Conservation (phyloP, 2,888 invertebrate genomes). For the Drosophila bunnanda region DNA sequence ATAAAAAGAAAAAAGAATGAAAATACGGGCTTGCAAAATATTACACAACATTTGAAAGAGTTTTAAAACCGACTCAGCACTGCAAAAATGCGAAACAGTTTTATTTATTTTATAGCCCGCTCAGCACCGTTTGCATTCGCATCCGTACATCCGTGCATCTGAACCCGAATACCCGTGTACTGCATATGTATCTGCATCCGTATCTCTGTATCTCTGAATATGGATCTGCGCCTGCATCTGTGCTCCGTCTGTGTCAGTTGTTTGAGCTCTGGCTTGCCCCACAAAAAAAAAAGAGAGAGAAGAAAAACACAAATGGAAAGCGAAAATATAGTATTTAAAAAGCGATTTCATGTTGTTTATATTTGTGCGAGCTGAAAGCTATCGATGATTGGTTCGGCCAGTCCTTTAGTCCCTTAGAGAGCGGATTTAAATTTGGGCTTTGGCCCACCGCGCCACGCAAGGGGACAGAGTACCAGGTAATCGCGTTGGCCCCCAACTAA, state of each 20-base stretch:
- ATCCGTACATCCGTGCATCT: conserved; percentile 15
- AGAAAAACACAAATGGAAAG: conserved; percentile 26
- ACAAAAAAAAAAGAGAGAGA: background rate
- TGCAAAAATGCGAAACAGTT: conserved; percentile 55
- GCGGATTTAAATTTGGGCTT: conserved; percentile 19
- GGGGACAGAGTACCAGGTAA: conserved; percentile 10
- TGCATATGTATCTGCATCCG: conserved; percentile 15
- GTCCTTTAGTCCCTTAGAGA: conserved; percentile 9
- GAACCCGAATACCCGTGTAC: conserved; percentile 6
- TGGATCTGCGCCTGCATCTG: conserved; percentile 28
- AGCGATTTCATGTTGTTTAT: conserved; percentile 45
- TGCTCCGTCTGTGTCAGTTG: conserved; percentile 43
- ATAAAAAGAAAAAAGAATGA: conserved; percentile 6
- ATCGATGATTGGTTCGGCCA: conserved; percentile 27
- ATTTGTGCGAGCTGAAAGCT: conserved; percentile 33
- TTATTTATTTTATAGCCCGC: conserved; percentile 46
- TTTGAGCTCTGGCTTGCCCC: conserved; percentile 16
- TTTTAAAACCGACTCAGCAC: conserved; percentile 57
- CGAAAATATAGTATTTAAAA: conserved; percentile 46
- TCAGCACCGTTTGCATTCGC: conserved; percentile 36
- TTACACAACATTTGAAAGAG: conserved; percentile 62
- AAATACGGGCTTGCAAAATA: conserved; percentile 61
- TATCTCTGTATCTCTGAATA: conserved; percentile 32
- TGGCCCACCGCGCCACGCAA: background rate
- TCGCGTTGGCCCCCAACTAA: conserved; percentile 43